Conservation (phyloP, 2,888 invertebrate genomes). For the Cataglyphis livida region DNA sequence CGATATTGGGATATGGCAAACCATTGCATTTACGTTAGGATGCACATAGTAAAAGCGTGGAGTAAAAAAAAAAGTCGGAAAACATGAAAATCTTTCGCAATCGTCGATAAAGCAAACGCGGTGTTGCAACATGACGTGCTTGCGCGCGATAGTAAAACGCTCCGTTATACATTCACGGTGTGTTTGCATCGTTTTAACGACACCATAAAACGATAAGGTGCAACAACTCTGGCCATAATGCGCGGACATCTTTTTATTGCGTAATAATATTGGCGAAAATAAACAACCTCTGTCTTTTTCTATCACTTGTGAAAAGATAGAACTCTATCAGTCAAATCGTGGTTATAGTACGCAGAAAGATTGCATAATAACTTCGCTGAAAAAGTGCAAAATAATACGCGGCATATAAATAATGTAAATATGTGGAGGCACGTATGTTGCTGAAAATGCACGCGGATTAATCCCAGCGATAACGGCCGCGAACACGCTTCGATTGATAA, state of each 20-base stretch:
- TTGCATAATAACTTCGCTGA: slow-evolving; percentile 1
- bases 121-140: neutral
- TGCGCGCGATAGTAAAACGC: slow-evolving; percentile 42
- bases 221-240: slow-evolving; percentile 60
- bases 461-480: neutral
- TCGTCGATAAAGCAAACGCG: slow-evolving; percentile 62
- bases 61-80: slow-evolving; percentile 65
- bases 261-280: slow-evolving; percentile 1
- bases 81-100: slow-evolving; percentile 68
- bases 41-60: neutral
- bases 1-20: neutral
- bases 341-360: neutral
- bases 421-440: neutral
- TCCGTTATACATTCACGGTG: slow-evolving; percentile 34
- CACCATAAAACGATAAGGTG: slow-evolving; percentile 58
- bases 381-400: slow-evolving; percentile 1
- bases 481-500: slow-evolving; percentile 12
- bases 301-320: neutral
- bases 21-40: neutral
- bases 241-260: slow-evolving; percentile 43
- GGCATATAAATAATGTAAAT: neutral
- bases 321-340: neutral
- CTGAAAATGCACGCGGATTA: neutral
- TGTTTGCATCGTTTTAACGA: slow-evolving; percentile 49
- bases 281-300: slow-evolving; percentile 7